These are phyloP conservation scores for Anoplius nigerrimus DNA, from an alignment of 2,888 invertebrate genomes.

Conservation along the genomic window DNA sequence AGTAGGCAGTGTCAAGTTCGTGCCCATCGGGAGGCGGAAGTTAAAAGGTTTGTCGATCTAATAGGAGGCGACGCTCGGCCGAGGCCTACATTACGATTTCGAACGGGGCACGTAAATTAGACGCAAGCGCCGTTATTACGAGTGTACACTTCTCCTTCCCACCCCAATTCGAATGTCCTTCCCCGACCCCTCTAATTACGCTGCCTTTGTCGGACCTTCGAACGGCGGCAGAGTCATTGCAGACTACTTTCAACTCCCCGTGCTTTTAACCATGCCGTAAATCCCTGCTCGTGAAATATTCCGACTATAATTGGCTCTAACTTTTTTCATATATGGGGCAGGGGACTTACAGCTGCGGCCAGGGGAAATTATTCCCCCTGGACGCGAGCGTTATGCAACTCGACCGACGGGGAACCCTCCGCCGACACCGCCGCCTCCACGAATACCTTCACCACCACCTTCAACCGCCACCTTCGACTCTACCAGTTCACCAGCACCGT, in stretches of 20 bases:
- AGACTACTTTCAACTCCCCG: slow-evolving; percentile 28
- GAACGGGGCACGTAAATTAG: slow-evolving; percentile 9
- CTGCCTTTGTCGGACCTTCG: slow-evolving; percentile 29
- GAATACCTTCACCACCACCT: neutral
- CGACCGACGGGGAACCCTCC: slow-evolving; percentile 19
- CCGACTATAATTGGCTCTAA: slow-evolving; percentile 56
- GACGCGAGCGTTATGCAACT: slow-evolving; percentile 38
- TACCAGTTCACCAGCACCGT: neutral
- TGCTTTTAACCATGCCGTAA: slow-evolving; percentile 39
- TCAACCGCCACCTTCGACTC: neutral
- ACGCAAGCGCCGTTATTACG: slow-evolving; percentile 23
- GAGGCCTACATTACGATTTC: too few species aligned
- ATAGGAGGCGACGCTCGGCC: too few species aligned
- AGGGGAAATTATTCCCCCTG: slow-evolving; percentile 48
- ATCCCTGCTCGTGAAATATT: slow-evolving; percentile 50
- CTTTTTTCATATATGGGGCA: slow-evolving; percentile 58
- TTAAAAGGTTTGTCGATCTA: too few species aligned
- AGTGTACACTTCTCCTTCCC: neutral
- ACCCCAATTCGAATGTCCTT: too few species aligned
- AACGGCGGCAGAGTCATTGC: slow-evolving; percentile 32
- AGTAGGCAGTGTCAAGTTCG: too few species aligned
- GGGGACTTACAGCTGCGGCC: slow-evolving; percentile 38
- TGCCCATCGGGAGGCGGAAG: too few species aligned
- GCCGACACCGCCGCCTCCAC: neutral
- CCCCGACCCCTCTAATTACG: slow-evolving; percentile 27